Evolutionary conservation across 2,797 vertebrate species (phyloP).

Genomic region (Acipenser transmontanus): DNA sequence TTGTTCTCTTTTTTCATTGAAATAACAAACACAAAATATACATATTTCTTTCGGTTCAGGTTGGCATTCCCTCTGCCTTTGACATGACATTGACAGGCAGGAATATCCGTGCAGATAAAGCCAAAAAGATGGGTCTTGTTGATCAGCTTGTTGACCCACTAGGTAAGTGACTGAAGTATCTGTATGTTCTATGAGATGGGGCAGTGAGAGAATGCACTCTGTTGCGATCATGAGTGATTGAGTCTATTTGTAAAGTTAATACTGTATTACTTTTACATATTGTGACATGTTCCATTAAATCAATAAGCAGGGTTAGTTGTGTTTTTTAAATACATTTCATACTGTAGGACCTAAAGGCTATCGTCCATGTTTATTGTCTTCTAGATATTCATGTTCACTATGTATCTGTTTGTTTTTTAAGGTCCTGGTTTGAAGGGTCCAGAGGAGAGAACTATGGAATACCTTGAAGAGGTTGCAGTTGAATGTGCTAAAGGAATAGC

Average conservation of each 20-base stretch:
- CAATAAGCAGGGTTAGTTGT: too few species aligned
- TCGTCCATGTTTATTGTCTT: too few species aligned
- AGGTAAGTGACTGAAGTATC: constrained; percentile 55
- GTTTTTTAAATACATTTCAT: too few species aligned
- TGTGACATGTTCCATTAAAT: too few species aligned
- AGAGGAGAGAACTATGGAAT: constrained; percentile 86
- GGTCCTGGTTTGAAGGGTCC: constrained; percentile 85
- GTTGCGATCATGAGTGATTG: too few species aligned
- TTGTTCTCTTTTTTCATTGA: background rate
- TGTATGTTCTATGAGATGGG: background rate
- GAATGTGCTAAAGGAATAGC: constrained; percentile 76
- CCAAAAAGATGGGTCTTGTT: constrained; percentile 93
- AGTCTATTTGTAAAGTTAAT: too few species aligned
- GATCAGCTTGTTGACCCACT: constrained; percentile 84
- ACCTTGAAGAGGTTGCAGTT: constrained; percentile 88
- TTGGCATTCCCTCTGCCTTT: constrained; percentile 83
- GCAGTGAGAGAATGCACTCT: too few species aligned
- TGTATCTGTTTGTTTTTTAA: constrained; percentile 33
- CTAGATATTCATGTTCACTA: too few species aligned
- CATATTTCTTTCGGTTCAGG: constrained; percentile 43
- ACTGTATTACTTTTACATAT: too few species aligned
- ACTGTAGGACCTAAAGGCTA: too few species aligned
- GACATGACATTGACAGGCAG: constrained; percentile 94
- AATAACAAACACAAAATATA: background rate
- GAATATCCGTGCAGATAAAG: constrained; percentile 85